A percentile compares a stretch with the other conserved stretches of the same genome.
These are phyloP conservation scores for Lytechinus pictus DNA, from an alignment of 35 echinoderm and acorn worm species.

Conservation along the genomic window DNA sequence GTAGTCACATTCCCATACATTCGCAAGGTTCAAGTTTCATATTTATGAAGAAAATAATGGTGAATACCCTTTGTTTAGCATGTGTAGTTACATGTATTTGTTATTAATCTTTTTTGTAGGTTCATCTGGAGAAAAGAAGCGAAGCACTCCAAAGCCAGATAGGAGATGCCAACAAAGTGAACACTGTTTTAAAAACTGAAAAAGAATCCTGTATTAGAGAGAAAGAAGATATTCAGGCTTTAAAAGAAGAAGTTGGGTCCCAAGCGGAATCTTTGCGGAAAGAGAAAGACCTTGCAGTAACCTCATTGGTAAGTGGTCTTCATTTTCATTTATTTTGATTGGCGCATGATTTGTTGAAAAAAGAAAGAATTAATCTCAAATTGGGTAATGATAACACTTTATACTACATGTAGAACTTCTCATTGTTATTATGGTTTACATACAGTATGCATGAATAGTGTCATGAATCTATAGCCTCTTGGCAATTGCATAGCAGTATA, in stretches of 20 bases:
- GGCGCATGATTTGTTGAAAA: too few species aligned
- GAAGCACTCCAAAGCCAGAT: constrained; percentile 63
- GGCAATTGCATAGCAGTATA: too few species aligned
- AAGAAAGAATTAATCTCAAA: too few species aligned
- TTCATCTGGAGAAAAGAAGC: constrained; percentile 58
- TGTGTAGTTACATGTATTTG: not conserved
- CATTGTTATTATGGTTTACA: too few species aligned
- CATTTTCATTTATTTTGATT: too few species aligned
- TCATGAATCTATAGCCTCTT: too few species aligned
- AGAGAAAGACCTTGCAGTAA: not conserved
- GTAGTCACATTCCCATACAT: too few species aligned
- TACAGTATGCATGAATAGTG: too few species aligned
- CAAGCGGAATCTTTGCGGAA: not conserved
- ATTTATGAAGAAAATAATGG: not conserved
- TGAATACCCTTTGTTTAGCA: not conserved
- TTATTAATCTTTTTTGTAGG: not conserved
- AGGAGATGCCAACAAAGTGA: constrained; percentile 56
- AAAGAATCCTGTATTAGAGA: constrained; percentile 32
- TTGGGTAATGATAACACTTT: too few species aligned
- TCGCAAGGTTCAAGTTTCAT: too few species aligned
- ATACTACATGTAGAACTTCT: too few species aligned
- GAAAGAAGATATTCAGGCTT: not conserved
- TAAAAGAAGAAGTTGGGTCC: not conserved
- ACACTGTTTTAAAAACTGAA: constrained; percentile 1
- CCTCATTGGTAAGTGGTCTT: constrained; percentile 22